These are phyloP conservation scores for Odontocolon sp. DNA, from an alignment of 2,888 invertebrate species.

Conservation along the genomic window DNA sequence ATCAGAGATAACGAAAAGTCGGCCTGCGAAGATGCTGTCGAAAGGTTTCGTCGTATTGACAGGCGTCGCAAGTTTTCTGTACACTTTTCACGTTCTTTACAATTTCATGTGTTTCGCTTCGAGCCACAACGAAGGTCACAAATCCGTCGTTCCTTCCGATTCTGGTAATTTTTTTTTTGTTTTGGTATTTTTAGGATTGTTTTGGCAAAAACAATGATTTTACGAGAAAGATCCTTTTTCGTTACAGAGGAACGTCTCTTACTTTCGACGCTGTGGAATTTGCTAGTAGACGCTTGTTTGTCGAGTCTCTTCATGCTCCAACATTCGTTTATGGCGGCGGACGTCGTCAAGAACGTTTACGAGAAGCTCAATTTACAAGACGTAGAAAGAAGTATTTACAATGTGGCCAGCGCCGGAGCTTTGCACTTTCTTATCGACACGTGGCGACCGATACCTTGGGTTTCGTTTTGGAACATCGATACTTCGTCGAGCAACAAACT, in stretches of 20 bases:
- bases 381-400: slow-evolving; percentile 74
- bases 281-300: slow-evolving; percentile 81
- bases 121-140: slow-evolving; percentile 77
- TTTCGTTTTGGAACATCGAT: slow-evolving; percentile 83
- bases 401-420: slow-evolving; percentile 76
- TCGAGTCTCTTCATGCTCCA: slow-evolving; percentile 83
- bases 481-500: slow-evolving; percentile 79
- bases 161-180: slow-evolving; percentile 11
- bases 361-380: slow-evolving; percentile 79
- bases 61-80: slow-evolving; percentile 80
- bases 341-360: slow-evolving; percentile 80
- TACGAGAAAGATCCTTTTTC: slow-evolving; percentile 16
- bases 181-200: slow-evolving; percentile 11
- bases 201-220: slow-evolving; percentile 35
- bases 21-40: slow-evolving; percentile 17
- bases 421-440: slow-evolving; percentile 81
- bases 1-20: background rate
- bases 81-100: slow-evolving; percentile 82
- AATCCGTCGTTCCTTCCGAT: slow-evolving; percentile 32
- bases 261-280: slow-evolving; percentile 78
- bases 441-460: slow-evolving; percentile 82
- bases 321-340: slow-evolving; percentile 83
- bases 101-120: slow-evolving; percentile 83
- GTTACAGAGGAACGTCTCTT: slow-evolving; percentile 65
- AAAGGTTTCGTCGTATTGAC: slow-evolving; percentile 75